Percentiles rank a stretch among this genome's conserved stretches.
These are phyloP conservation scores for Bruchidius siliquastri DNA, from an alignment of 2,888 invertebrate species.

Conservation along the genomic window DNA sequence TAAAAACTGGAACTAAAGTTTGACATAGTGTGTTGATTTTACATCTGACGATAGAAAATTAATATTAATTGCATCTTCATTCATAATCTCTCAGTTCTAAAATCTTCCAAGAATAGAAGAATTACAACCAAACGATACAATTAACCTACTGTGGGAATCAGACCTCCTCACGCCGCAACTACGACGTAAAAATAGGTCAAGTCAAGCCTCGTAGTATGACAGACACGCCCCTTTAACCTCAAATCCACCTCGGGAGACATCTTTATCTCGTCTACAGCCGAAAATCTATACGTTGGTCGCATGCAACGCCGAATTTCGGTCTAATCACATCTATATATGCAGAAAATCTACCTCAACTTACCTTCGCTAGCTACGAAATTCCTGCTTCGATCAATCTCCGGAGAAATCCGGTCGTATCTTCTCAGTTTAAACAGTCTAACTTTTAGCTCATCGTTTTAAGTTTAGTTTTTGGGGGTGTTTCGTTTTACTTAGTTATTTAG, in stretches of 20 bases:
- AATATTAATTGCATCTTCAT: too few relatives aligned
- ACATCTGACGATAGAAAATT: too few relatives aligned
- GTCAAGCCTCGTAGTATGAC: not conserved
- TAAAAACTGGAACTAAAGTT: too few relatives aligned
- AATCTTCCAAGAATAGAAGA: too few relatives aligned
- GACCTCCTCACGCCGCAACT: not conserved
- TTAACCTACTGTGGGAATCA: too few relatives aligned
- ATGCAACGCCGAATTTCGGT: not conserved
- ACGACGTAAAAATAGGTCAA: not conserved
- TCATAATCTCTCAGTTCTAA: too few relatives aligned
- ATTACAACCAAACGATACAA: too few relatives aligned
- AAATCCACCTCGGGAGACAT: not conserved
- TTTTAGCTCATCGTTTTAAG: slow-evolving; percentile 2
- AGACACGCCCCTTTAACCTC: not conserved
- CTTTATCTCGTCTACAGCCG: not conserved
- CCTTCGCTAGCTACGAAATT: not conserved
- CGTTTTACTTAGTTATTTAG: not conserved
- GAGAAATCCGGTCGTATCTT: not conserved
- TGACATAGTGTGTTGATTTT: too few relatives aligned
- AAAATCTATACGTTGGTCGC: not conserved
- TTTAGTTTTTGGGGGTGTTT: slow-evolving; percentile 6
- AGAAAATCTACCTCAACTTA: not conserved
- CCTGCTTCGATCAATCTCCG: not conserved
- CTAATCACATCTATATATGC: not conserved
- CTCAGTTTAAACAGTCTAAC: not conserved